Percentiles rank a stretch among this genome's conserved stretches.
These are phyloP conservation scores for Laterallus jamaicensis DNA, from an alignment of 2,113 vertebrate species.

Conservation along the genomic window DNA sequence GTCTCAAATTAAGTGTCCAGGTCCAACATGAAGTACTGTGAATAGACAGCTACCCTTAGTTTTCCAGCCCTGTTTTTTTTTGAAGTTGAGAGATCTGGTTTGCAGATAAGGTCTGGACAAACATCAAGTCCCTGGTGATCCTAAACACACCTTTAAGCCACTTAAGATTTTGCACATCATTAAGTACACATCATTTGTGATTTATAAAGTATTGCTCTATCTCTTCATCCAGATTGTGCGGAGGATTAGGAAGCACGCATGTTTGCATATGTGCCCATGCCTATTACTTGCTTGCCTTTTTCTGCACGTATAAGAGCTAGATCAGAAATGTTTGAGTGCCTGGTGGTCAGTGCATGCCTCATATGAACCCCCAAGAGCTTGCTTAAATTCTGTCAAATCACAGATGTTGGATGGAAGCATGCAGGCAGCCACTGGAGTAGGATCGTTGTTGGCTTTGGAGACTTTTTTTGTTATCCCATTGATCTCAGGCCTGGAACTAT, in stretches of 20 bases:
- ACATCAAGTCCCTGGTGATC: not conserved
- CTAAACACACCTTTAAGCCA: not conserved
- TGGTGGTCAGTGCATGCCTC: not conserved
- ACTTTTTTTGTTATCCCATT: not conserved
- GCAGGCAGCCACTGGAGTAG: not conserved
- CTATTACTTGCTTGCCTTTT: not conserved
- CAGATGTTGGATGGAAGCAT: not conserved
- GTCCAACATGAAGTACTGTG: rapidly evolving
- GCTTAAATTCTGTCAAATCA: not conserved
- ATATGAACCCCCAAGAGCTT: not conserved
- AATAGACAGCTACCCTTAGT: not conserved
- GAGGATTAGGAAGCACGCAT: not conserved
- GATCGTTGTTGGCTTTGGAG: not conserved
- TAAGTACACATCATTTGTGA: not conserved
- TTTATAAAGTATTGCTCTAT: not conserved
- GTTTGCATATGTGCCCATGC: not conserved
- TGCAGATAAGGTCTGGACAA: not conserved
- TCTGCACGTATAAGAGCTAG: not conserved
- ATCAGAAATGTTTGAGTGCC: not conserved
- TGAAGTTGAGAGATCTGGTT: not conserved
- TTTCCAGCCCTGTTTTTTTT: not conserved
- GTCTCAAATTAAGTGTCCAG: not conserved
- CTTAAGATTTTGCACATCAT: not conserved
- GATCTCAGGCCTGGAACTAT: not conserved
- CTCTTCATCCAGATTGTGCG: not conserved